These are phyloP conservation scores for Albula goreensis DNA, from an alignment of 2,113 vertebrate species.

Conservation along the genomic window DNA sequence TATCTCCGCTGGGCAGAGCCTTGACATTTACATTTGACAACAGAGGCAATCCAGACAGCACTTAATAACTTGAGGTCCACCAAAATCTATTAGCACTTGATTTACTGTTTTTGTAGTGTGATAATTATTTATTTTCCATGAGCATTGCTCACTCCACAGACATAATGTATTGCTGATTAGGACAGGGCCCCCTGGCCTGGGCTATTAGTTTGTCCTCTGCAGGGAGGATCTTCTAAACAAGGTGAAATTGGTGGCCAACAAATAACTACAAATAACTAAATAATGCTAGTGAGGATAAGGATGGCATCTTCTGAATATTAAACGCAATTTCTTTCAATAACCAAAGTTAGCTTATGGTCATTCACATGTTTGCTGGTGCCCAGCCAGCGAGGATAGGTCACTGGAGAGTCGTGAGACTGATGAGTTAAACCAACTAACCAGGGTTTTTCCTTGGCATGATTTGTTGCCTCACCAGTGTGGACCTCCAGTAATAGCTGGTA, in stretches of 20 bases:
- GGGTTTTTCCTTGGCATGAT: too few species aligned
- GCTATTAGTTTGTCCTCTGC: not conserved
- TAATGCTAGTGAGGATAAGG: too few species aligned
- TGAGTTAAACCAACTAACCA: too few species aligned
- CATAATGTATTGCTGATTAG: not conserved
- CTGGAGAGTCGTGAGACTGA: too few species aligned
- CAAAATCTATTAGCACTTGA: not conserved
- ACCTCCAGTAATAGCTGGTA: too few species aligned
- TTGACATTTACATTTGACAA: not conserved
- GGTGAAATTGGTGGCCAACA: not conserved
- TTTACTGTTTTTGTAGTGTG: not conserved
- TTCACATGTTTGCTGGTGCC: too few species aligned
- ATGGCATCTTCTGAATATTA: too few species aligned
- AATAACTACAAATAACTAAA: too few species aligned
- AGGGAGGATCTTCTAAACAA: not conserved
- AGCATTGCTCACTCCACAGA: not conserved
- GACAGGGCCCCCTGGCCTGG: not conserved
- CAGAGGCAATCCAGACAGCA: not conserved
- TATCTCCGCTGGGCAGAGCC: conserved; percentile 7
- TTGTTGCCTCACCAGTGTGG: too few species aligned
- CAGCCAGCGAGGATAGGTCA: too few species aligned
- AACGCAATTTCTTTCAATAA: too few species aligned
- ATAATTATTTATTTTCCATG: not conserved
- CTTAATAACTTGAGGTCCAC: not conserved
- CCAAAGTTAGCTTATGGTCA: too few species aligned